Conservation (phyloP, 2,797 vertebrate species). For the Cygnus olor region DNA sequence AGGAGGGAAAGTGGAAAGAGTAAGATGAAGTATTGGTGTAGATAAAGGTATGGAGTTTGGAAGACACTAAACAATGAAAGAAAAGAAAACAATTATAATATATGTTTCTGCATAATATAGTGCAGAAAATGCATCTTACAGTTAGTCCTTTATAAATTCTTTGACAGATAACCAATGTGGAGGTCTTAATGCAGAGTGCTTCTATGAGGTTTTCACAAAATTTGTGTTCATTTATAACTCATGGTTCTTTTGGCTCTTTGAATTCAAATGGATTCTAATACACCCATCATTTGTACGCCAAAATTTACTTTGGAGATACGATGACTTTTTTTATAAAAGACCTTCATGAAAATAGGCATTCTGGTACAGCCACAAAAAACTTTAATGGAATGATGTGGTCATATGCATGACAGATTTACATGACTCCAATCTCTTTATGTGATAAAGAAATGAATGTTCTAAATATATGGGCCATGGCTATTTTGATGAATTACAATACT, state of each 20-base stretch:
- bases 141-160: constrained; percentile 20
- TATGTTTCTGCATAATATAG: not conserved
- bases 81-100: not conserved
- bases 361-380: constrained; percentile 31
- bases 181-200: not conserved
- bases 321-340: constrained; percentile 64
- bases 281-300: constrained; percentile 67
- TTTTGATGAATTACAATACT: constrained; percentile 13
- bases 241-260: constrained; percentile 29
- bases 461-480: constrained; percentile 22
- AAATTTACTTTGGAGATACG: constrained; percentile 70
- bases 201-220: constrained; percentile 50
- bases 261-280: constrained; percentile 53
- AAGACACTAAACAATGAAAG: not conserved
- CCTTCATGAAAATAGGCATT: constrained; percentile 74
- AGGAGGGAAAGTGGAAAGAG: not conserved
- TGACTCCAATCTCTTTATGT: not conserved
- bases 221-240: constrained; percentile 52
- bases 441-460: constrained; percentile 44
- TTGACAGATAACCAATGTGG: not conserved
- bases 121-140: not conserved
- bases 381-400: constrained; percentile 66
- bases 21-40: not conserved
- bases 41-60: not conserved
- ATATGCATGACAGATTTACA: constrained; percentile 47